These are phyloP conservation scores for Ciconia boyciana DNA, from an alignment of 2,113 vertebrate genomes.

Conservation along the genomic window DNA sequence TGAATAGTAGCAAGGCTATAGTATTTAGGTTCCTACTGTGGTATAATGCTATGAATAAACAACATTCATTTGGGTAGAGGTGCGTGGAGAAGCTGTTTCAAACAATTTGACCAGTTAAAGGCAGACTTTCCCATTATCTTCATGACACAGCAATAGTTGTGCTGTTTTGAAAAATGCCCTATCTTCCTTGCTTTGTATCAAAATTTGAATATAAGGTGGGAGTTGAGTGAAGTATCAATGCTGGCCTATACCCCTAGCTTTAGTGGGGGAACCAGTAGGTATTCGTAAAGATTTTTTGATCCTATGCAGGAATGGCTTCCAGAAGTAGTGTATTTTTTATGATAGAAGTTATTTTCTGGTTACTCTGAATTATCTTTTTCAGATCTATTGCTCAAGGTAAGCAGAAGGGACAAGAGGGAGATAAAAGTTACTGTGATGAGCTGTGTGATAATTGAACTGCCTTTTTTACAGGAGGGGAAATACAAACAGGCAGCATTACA, in stretches of 20 bases:
- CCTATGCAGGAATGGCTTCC: neutral
- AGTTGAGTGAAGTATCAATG: neutral
- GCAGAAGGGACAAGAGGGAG: neutral
- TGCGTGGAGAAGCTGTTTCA: neutral
- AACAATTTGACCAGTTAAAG: neutral
- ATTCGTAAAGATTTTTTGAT: neutral
- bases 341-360: neutral
- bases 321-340: neutral
- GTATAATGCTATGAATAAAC: neutral
- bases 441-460: neutral
- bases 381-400: neutral
- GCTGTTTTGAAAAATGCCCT: neutral
- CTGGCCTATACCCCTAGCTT: neutral
- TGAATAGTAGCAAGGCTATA: neutral
- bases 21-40: neutral
- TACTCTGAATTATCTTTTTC: neutral
- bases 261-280: neutral
- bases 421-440: neutral
- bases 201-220: neutral
- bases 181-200: neutral
- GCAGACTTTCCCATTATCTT: neutral
- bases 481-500: slow-evolving; percentile 89
- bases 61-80: neutral
- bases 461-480: slow-evolving; percentile 82
- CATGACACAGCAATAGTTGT: neutral